phyloP scores from a whole-genome alignment of 2,797 vertebrate species.

The Anguilla obscura region DNA sequence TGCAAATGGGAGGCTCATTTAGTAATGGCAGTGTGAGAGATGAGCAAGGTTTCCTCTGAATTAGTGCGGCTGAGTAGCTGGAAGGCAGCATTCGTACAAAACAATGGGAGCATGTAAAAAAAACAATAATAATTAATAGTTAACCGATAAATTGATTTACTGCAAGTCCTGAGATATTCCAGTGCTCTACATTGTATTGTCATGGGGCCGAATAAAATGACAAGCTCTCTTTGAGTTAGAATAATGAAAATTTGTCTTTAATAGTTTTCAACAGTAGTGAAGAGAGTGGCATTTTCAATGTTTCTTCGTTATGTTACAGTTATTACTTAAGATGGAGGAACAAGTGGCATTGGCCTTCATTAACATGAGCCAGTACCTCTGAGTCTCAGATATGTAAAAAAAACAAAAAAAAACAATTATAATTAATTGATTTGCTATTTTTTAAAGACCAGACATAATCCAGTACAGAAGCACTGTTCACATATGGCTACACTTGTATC shows the following conservation, averaged over 20 bases:
- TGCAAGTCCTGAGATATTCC: background rate
- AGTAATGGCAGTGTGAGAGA: background rate
- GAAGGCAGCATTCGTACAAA: background rate
- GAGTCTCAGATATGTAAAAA: background rate
- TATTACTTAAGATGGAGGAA: background rate
- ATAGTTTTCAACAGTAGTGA: background rate
- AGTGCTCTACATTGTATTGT: background rate
- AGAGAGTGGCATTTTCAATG: background rate
- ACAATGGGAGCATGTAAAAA: background rate
- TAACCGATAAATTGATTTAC: background rate
- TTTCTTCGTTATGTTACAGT: background rate
- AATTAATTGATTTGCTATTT: background rate
- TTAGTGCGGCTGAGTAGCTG: background rate
- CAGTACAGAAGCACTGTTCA: background rate
- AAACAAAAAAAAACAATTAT: background rate
- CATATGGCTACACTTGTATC: background rate
- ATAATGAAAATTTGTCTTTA: background rate
- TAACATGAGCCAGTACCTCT: background rate
- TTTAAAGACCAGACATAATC: too few relatives aligned
- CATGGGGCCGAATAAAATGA: background rate
- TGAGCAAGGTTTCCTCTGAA: background rate
- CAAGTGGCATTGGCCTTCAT: background rate
- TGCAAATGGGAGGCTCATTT: background rate
- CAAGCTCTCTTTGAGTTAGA: background rate
- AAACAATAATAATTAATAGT: background rate